Conservation (phyloP, 1,140 invertebrate genomes). For the Drosophila tropicalis region DNA sequence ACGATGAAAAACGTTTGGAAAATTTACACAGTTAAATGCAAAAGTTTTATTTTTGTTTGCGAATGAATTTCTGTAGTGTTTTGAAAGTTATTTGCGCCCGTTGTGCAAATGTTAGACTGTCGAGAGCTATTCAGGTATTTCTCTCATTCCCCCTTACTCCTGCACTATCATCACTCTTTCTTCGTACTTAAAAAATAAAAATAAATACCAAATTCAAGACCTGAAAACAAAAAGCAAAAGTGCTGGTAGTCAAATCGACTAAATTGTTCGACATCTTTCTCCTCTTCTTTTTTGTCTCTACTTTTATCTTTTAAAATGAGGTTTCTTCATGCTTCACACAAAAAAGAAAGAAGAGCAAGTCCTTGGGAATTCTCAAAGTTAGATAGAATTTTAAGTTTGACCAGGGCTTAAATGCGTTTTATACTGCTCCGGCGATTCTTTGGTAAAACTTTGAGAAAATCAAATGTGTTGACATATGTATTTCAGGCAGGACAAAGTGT, state of each 20-base stretch:
- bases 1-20: slow-evolving; percentile 59
- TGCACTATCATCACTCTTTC: background rate
- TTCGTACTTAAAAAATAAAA: slow-evolving; percentile 10
- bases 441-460: background rate
- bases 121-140: slow-evolving; percentile 30
- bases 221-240: slow-evolving; percentile 13
- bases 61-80: slow-evolving; percentile 72
- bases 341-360: background rate
- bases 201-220: slow-evolving; percentile 25
- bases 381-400: background rate
- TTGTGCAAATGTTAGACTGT: slow-evolving; percentile 56
- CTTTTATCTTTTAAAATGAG: background rate
- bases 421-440: background rate
- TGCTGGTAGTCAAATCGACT: slow-evolving; percentile 10
- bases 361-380: background rate
- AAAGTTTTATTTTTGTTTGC: slow-evolving; percentile 80
- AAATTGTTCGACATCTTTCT: slow-evolving; percentile 1
- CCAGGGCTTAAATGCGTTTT: too few relatives aligned
- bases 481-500: too few relatives aligned
- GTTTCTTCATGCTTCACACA: background rate
- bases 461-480: background rate
- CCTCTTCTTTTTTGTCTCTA: background rate
- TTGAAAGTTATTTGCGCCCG: slow-evolving; percentile 56
- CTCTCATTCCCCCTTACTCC: slow-evolving; percentile 10
- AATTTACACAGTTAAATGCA: slow-evolving; percentile 79